Evolutionary conservation across 2,797 vertebrate species (phyloP).

Genomic region (Orientallactaga sibirica): DNA sequence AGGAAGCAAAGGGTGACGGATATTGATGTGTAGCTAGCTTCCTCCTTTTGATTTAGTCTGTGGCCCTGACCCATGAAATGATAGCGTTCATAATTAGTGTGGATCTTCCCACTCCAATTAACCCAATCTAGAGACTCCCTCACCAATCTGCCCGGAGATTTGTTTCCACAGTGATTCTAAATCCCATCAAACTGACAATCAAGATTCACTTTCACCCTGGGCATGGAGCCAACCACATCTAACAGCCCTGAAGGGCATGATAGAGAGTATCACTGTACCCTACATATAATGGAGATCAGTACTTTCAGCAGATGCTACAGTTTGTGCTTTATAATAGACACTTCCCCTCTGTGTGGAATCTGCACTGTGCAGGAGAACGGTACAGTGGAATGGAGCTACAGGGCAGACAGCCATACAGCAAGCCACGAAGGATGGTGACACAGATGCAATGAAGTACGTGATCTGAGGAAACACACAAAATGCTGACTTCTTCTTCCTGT

Average conservation of each 20-base stretch:
- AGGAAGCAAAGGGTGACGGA: too few relatives aligned
- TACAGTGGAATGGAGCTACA: background rate
- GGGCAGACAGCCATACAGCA: background rate
- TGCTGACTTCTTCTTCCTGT: background rate
- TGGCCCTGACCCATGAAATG: too few relatives aligned
- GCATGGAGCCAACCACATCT: background rate
- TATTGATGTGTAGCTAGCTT: too few relatives aligned
- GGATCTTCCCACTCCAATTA: too few relatives aligned
- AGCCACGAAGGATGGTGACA: background rate
- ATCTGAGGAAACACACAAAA: background rate
- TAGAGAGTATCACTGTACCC: background rate
- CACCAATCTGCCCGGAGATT: too few relatives aligned
- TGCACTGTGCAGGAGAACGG: background rate
- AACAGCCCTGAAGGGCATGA: background rate
- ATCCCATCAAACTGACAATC: too few relatives aligned
- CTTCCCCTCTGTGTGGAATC: background rate
- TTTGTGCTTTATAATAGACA: conserved; percentile 3
- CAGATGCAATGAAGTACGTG: background rate
- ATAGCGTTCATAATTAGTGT: too few relatives aligned
- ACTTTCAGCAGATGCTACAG: background rate
- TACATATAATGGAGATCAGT: background rate
- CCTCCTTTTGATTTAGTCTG: too few relatives aligned
- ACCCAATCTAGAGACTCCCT: too few relatives aligned
- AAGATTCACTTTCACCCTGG: too few relatives aligned
- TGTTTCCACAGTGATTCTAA: too few relatives aligned